Base-by-base conservation (phyloP, 2,113 vertebrate genomes). In the Gambusia holbrooki region DNA sequence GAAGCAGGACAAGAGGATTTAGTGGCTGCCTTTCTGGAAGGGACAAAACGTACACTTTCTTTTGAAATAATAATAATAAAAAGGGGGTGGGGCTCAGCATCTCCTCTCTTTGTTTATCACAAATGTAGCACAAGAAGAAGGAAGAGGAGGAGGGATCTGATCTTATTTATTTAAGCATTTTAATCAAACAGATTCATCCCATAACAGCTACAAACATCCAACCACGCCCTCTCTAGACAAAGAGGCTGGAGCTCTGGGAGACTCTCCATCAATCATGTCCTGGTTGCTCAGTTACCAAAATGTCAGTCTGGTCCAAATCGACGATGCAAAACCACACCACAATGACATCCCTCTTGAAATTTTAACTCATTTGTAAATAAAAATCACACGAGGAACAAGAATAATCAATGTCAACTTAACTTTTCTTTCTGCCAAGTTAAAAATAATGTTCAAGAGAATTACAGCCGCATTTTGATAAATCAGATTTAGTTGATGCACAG, bases 201-300 rank as follows among this genome's bases (percentile, higher is more conserved):
- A 10, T 76, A 73, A 27, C 8, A 8, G 27, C 10, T 40, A 8
- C 1, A 40, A 8, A 66, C 48, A 69, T 42, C 19, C n/a, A 58
- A 30, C 84, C 85, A 77, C 86, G 77, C 82, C 87, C 81, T 82
- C 15, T 28, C 62, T 74, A 69, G 77, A 81, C 79, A 89, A 82
- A 81, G 35, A 61, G 30, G 51, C 66, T 32, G 42, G 66, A 8
- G 73, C 72, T 30, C 69, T 14, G 10, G 48, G 76, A 79, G 71
- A 80, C 4, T 19, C 42, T 45, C 45, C 82, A 83, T 81, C 80
- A 66, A 69, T 88, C 80, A 81, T 62, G 68, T 58, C 30, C 29
- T 42, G 73, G 63, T 48, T 72, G 79, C 37, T 61, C n/a, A 35
- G 80, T 42, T 28, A 45, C 51, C 28, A 48, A 79, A 79, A 77